phyloP scores from a whole-genome alignment of 1,140 invertebrate species.

The Anagrus nilaparvatae region DNA sequence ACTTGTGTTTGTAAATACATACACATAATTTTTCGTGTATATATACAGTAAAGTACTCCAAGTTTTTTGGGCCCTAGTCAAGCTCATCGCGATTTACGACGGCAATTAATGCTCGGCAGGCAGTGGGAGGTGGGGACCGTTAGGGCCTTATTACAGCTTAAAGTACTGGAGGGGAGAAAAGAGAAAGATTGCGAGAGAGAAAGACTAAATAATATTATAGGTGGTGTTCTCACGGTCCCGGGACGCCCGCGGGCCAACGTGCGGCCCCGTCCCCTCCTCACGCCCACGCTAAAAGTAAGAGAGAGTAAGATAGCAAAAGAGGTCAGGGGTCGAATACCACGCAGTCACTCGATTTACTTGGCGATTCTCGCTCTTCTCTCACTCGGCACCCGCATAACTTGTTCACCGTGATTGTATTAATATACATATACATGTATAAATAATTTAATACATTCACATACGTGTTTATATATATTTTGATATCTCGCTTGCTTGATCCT shows the following conservation, averaged over 20 bases:
- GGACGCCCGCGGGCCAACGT: conserved; percentile 43
- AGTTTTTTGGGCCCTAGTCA: conserved; percentile 15
- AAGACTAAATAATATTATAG: conserved; percentile 47
- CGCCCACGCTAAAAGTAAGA: conserved; percentile 22
- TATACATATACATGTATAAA: too few species aligned
- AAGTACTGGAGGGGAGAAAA: neutral
- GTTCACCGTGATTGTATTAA: too few species aligned
- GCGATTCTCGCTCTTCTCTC: conserved; percentile 33
- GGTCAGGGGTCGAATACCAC: conserved; percentile 40
- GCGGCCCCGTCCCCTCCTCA: conserved; percentile 37
- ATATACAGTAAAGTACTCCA: conserved; percentile 11
- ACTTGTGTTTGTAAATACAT: too few species aligned
- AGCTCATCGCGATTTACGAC: conserved; percentile 39
- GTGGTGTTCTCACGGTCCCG: conserved; percentile 43
- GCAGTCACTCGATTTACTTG: conserved; percentile 41
- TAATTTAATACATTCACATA: too few species aligned
- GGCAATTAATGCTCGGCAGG: conserved; percentile 40
- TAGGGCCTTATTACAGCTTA: too few species aligned
- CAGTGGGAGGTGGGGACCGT: conserved; percentile 1
- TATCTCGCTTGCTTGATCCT: too few species aligned
- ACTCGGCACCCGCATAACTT: conserved; percentile 20
- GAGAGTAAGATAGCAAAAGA: conserved; percentile 15
- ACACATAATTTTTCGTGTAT: too few species aligned
- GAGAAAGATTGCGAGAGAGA: conserved; percentile 20
- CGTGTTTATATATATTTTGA: too few species aligned